Base-by-base conservation (phyloP, 1,140 invertebrate species). In the Drosophila santomea region DNA sequence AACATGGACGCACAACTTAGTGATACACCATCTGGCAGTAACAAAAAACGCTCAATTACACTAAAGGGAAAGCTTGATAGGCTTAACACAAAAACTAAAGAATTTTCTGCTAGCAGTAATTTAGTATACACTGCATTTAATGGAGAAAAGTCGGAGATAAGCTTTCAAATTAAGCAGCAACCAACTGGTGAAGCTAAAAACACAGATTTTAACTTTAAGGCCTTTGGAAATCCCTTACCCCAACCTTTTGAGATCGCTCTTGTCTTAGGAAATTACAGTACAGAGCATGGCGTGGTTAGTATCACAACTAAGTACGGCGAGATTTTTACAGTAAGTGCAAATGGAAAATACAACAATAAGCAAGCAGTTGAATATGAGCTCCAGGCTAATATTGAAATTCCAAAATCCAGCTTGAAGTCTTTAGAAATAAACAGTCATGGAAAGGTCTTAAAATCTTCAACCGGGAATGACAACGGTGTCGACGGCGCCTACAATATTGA, bases 351-450 rank as follows among this genome's bases (percentile, higher is more conserved):
- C 82, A 54, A 92, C 74, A 17, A 86, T 1, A 92, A 92, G 54
- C 25, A 36, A 66, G 38, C 45, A 86, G 73, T 12, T 92, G 81
- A 64, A 4, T 75, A 90, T 14, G 92, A 93, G 0, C 11, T 93
- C 6, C 67, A 81, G 1, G 39, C 93, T 0, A 93, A 94, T 11
- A 41, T 93, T 0, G 92, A 93, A 43, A 78, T 93, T 1, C 94
- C 94, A 0, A 93, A 91, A 41, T 93, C 94, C 0, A 94, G 93
- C 43, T 43, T 96, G 2, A 94, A 94, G 51, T 92, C 93, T 12
- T 39, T 74, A 36, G 60, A 77, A 20, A 14, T 92, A 1, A 86
- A 38, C 23, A 78, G 84, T 36, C 64, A 73, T 32, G 93, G 91
- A 17, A 91, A 92, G 60, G 60, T 81, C 1, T 20, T 88, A 2